Evolutionary conservation across 1,140 invertebrate genomes (phyloP).

Genomic region (Galleria mellonella): DNA sequence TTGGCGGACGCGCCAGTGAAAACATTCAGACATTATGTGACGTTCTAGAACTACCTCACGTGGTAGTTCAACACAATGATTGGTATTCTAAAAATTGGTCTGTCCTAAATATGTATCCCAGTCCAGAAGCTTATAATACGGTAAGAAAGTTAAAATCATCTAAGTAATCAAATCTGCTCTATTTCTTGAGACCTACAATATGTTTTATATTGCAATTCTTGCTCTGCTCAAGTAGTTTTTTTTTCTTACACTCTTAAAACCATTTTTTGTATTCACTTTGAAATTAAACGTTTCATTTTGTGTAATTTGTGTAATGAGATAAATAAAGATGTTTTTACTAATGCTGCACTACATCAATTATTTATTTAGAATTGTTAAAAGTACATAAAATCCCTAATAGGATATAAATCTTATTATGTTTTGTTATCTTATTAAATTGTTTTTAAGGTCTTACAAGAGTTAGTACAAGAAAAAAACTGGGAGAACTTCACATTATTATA

Average conservation of each 20-base stretch:
- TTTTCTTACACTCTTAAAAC: no score
- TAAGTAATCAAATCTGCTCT: background rate
- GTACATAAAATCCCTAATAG: no score
- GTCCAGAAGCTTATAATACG: constrained; percentile 43
- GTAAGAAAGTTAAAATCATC: constrained; percentile 18
- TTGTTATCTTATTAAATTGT: background rate
- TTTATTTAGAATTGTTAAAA: no score
- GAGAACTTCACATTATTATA: constrained; percentile 55
- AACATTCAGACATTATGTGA: constrained; percentile 56
- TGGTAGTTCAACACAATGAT: constrained; percentile 44
- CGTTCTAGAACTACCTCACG: constrained; percentile 50
- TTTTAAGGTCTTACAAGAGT: constrained; percentile 36
- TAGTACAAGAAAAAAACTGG: constrained; percentile 46
- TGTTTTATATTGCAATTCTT: no score
- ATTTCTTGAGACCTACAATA: no score
- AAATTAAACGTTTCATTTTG: no score
- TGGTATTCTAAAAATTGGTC: constrained; percentile 37
- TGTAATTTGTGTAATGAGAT: no score
- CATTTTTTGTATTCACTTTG: no score
- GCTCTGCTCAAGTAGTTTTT: no score
- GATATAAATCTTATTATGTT: no score
- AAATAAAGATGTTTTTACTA: no score
- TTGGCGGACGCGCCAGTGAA: constrained; percentile 40
- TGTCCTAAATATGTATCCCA: constrained; percentile 46
- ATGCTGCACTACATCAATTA: no score